Evolutionary conservation across 2,888 invertebrate species (phyloP).

Genomic region (Yponomeuta cagnagella): DNA sequence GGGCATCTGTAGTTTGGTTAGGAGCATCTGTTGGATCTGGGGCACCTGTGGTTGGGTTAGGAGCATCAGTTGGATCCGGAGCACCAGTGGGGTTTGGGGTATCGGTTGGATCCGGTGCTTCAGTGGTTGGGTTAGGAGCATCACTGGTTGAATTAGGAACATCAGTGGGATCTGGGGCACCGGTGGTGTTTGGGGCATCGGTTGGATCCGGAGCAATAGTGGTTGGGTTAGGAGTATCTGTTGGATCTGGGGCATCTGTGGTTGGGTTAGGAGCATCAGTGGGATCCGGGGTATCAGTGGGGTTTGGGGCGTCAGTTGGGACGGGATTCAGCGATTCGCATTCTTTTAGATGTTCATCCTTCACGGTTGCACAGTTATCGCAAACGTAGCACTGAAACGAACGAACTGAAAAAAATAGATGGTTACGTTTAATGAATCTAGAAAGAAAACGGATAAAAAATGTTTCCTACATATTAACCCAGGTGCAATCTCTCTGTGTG

Average conservation of each 20-base stretch:
- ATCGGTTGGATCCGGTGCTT: not conserved
- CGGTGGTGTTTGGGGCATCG: not conserved
- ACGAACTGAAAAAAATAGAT: constrained; percentile 31
- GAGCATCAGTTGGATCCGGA: not conserved
- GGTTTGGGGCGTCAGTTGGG: constrained; percentile 18
- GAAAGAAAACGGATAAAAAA: no score
- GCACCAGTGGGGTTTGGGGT: not conserved
- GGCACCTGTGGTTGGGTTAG: not conserved
- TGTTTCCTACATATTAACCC: no score
- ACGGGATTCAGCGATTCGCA: constrained; percentile 24
- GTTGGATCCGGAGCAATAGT: constrained; percentile 10
- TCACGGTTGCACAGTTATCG: constrained; percentile 27
- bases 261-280: no score
- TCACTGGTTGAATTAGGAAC: constrained; percentile 15
- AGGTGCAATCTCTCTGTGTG: no score
- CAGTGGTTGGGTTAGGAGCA: constrained; percentile 15
- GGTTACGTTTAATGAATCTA: constrained; percentile 1
- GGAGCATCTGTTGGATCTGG: not conserved
- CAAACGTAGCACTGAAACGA: constrained; percentile 37
- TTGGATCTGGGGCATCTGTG: no score
- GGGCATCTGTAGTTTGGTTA: not conserved
- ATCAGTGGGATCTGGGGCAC: not conserved
- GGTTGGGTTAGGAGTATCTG: constrained; percentile 7
- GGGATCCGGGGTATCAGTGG: constrained; percentile 8
- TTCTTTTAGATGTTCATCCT: constrained; percentile 23